Conservation (phyloP, 1,140 invertebrate species). For the Anastrepha obliqua region DNA sequence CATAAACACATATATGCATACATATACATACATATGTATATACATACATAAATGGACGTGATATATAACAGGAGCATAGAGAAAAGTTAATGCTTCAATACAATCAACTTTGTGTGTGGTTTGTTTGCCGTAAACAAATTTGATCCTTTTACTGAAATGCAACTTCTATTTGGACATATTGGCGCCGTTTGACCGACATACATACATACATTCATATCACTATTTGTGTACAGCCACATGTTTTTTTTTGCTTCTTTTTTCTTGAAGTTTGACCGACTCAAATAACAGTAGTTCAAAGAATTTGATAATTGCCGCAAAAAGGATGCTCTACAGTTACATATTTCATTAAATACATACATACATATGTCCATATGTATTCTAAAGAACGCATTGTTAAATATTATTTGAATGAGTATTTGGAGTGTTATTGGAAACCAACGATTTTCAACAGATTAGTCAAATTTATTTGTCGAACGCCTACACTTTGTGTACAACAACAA, state of each 20-base stretch:
- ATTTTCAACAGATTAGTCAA: slow-evolving; percentile 45
- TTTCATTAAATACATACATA: slow-evolving; percentile 18
- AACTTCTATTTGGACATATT: slow-evolving; percentile 29
- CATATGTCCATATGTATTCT: too few relatives aligned
- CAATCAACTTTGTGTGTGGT: neutral
- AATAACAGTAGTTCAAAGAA: slow-evolving; percentile 18
- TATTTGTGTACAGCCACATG: neutral
- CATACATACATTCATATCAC: neutral
- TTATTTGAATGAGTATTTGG: neutral
- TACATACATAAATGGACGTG: too few relatives aligned
- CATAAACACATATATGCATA: too few relatives aligned
- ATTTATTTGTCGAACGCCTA: slow-evolving; percentile 38
- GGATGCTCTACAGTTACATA: slow-evolving; percentile 27
- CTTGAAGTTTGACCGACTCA: neutral
- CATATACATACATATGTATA: too few relatives aligned
- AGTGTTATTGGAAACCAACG: slow-evolving; percentile 29
- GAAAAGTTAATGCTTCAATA: too few relatives aligned
- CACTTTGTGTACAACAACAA: slow-evolving; percentile 19
- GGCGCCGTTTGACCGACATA: slow-evolving; percentile 18
- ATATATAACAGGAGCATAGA: too few relatives aligned
- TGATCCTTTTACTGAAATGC: neutral
- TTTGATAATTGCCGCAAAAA: neutral
- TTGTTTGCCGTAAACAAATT: slow-evolving; percentile 12
- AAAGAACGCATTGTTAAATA: too few relatives aligned
- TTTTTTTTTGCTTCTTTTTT: too few relatives aligned